phyloP scores from a whole-genome alignment of 2,888 invertebrate species.

The Eupeodes latifasciatus region DNA sequence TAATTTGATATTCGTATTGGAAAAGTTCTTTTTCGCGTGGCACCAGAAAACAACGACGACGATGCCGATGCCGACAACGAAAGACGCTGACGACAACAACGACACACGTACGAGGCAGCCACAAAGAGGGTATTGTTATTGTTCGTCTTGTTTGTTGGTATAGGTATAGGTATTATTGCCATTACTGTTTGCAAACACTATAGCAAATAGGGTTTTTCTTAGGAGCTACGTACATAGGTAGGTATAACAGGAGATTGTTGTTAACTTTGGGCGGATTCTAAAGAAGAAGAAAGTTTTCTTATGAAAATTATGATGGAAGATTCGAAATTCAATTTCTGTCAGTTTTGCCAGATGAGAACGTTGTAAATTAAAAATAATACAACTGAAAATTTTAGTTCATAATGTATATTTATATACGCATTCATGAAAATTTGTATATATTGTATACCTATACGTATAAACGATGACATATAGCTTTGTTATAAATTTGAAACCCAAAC shows the following conservation, averaged over 20 bases:
- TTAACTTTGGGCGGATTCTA: not conserved
- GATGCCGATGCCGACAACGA: no score
- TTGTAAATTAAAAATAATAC: conserved; percentile 1
- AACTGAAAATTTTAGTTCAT: conserved; percentile 1
- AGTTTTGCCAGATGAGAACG: conserved; percentile 11
- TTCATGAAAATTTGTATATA: not conserved
- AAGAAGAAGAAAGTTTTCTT: not conserved
- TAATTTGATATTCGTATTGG: conserved; percentile 65
- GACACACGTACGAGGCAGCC: not conserved
- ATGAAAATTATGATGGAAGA: conserved; percentile 6
- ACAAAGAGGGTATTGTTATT: conserved; percentile 21
- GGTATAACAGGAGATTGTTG: no score
- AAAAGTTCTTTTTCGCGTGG: conserved; percentile 45
- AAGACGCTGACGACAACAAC: no score
- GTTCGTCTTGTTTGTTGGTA: not conserved
- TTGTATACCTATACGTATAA: no score
- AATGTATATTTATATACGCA: not conserved
- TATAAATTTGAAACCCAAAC: no score
- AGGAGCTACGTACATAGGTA: not conserved
- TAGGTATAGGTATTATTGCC: no score
- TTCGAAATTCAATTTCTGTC: conserved; percentile 37
- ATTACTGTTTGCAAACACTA: not conserved
- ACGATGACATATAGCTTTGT: no score
- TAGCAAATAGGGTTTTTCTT: conserved; percentile 21
- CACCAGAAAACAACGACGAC: conserved; percentile 1